Base-by-base conservation (phyloP, 1,140 invertebrate genomes). In the Meloidogyne chitwoodi region DNA sequence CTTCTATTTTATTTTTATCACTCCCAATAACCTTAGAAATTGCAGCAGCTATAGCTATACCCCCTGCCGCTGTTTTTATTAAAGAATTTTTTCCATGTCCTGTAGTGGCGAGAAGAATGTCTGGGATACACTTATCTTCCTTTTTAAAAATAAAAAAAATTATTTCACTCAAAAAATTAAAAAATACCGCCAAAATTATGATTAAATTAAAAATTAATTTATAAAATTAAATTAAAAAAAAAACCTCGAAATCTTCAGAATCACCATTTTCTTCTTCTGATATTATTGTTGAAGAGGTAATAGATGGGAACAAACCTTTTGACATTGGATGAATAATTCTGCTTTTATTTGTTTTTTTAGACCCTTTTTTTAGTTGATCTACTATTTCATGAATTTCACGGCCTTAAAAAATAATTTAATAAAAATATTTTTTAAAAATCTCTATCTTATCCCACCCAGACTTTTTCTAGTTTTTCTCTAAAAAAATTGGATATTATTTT, bases 381-480 rank as follows among this genome's bases (percentile, higher is more conserved):
- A 82, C 81, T 61, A 84, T 84, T 70, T 83, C 71, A 63, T 84
- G 75, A 26, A 83, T 83, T 61, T 83, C 81, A 26, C 78, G 26
- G 22, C 76, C 78, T 56, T 56, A n/a, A 56, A 56, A 56, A 48
- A 41, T 6, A 41, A 41, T 12, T 41, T 41, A 14, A 14, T 41
- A 11, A 41, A 11, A 41, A 41, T 0, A 12, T 0, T 12, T 14
- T 0, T 5, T 0, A 14, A 41, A 0, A 8, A 10, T 41, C 38
- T 41, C 11, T 41, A 12, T 2, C 38, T 41, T 41, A 41, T 41
- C 14, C 38, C 38, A 41, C 38, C 5, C 38, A 41, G 38, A 14
- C n/a, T n/a, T n/a, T n/a, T n/a, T n/a, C n/a, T n/a, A n/a, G n/a
- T n/a, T n/a, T n/a, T n/a, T n/a, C n/a, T n/a, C n/a, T n/a, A n/a